A percentile compares a stretch with the other conserved stretches of the same genome.
phyloP scores from a whole-genome alignment of 35 echinoderm and acorn worm genomes.

The Lytechinus variegatus region DNA sequence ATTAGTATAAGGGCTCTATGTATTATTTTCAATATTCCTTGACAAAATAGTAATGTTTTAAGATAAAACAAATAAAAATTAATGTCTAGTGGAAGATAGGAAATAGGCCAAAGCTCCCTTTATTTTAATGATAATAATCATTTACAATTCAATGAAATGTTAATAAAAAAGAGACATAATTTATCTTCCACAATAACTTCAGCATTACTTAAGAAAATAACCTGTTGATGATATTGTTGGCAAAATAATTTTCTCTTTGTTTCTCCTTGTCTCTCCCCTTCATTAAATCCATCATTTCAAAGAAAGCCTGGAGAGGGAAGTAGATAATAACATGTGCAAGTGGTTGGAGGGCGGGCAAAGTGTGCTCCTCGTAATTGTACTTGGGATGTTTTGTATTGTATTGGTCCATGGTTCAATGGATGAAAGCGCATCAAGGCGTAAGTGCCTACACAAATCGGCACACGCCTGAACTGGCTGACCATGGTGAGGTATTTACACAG shows the following conservation, averaged over 20 bases:
- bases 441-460: background rate
- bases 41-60: too few species aligned
- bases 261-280: background rate
- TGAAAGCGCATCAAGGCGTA: slow-evolving; percentile 6
- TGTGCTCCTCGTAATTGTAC: slow-evolving; percentile 35
- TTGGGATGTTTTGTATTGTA: background rate
- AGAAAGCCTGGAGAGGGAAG: background rate
- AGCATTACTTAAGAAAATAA: background rate
- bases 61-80: too few species aligned
- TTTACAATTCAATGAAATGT: background rate
- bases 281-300: slow-evolving; percentile 14
- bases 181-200: background rate
- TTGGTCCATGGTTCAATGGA: background rate
- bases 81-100: too few species aligned
- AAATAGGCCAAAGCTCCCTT: too few species aligned
- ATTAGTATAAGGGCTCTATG: too few species aligned
- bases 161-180: background rate
- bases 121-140: background rate
- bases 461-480: slow-evolving; percentile 17
- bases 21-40: too few species aligned
- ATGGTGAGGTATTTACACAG: slow-evolving; percentile 37
- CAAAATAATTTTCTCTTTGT: background rate
- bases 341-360: slow-evolving; percentile 6
- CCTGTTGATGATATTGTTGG: background rate
- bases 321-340: slow-evolving; percentile 17